Percentiles rank a stretch among this genome's conserved stretches.
These are phyloP conservation scores for Thunnus albacares DNA, from an alignment of 2,797 vertebrate genomes.

Conservation along the genomic window DNA sequence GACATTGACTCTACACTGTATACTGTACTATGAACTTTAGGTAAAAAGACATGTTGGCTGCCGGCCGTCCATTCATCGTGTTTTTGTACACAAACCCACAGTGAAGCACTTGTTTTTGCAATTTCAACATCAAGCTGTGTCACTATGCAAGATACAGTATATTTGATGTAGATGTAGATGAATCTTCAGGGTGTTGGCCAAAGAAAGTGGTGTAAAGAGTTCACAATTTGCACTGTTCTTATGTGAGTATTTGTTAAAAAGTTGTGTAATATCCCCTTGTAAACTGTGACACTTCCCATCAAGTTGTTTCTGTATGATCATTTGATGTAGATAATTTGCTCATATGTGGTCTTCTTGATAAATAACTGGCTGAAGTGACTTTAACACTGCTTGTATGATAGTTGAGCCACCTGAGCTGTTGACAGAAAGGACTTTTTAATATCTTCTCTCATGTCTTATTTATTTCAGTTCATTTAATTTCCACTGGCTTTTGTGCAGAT, in stretches of 20 bases:
- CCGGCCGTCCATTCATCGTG: constrained; percentile 8
- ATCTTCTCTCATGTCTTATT: constrained; percentile 51
- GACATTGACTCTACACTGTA: constrained; percentile 35
- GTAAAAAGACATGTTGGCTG: constrained; percentile 25
- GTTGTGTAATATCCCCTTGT: constrained; percentile 39
- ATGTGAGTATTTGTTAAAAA: constrained; percentile 9
- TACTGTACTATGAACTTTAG: constrained; percentile 32
- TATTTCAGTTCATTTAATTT: constrained; percentile 59
- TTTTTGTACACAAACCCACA: constrained; percentile 23
- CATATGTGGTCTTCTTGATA: constrained; percentile 30
- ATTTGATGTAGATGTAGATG: constrained; percentile 41
- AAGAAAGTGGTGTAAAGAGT: constrained; percentile 49
- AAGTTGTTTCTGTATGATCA: constrained; percentile 38
- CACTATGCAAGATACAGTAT: constrained; percentile 34
- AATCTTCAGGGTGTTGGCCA: constrained; percentile 43
- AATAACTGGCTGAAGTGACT: constrained; percentile 24
- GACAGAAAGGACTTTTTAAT: constrained; percentile 1
- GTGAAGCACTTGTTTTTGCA: constrained; percentile 33
- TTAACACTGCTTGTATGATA: constrained; percentile 28
- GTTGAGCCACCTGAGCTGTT: constrained; percentile 34
- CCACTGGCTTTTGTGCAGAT: constrained; percentile 39
- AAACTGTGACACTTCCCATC: constrained; percentile 56
- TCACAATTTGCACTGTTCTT: constrained; percentile 64
- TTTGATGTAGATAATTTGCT: constrained; percentile 46
- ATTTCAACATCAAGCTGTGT: constrained; percentile 4